These are phyloP conservation scores for Saturnia pavonia DNA, from an alignment of 2,888 invertebrate genomes.

Conservation along the genomic window DNA sequence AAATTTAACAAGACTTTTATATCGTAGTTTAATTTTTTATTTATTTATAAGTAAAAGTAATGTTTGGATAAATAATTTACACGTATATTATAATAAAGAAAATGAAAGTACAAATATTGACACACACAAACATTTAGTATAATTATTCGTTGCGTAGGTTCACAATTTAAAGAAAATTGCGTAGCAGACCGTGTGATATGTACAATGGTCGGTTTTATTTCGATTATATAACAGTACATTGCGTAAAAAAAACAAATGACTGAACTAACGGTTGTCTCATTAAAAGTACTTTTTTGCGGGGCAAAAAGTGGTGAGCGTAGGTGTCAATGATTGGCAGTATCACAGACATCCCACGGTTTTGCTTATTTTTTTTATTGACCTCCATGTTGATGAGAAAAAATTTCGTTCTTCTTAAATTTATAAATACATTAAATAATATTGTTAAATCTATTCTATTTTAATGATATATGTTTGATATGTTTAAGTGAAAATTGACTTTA, in stretches of 20 bases:
- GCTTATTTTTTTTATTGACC: not conserved
- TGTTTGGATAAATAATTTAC: no score
- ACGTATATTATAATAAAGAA: not conserved
- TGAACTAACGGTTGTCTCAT: slow-evolving; percentile 29
- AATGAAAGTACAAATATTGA: not conserved
- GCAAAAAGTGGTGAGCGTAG: slow-evolving; percentile 46
- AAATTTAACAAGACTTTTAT: no score
- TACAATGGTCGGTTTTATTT: slow-evolving; percentile 22
- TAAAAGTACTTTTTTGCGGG: slow-evolving; percentile 38
- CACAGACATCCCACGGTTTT: slow-evolving; percentile 62
- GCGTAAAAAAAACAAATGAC: slow-evolving; percentile 39
- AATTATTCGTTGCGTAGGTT: slow-evolving; percentile 3
- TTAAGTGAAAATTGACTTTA: no score
- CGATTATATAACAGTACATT: slow-evolving; percentile 39
- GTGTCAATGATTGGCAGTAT: slow-evolving; percentile 47
- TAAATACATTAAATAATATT: no score
- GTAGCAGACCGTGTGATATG: slow-evolving; percentile 3
- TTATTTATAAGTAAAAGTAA: no score
- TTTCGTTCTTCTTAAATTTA: slow-evolving; percentile 8
- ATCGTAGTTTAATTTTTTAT: no score
- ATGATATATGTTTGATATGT: no score
- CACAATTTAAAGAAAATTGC: slow-evolving; percentile 1
- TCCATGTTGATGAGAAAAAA: not conserved
- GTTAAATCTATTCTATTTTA: no score
- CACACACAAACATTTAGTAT: not conserved